These are phyloP conservation scores for Scomber scombrus DNA, from an alignment of 2,113 vertebrate genomes.

Conservation along the genomic window DNA sequence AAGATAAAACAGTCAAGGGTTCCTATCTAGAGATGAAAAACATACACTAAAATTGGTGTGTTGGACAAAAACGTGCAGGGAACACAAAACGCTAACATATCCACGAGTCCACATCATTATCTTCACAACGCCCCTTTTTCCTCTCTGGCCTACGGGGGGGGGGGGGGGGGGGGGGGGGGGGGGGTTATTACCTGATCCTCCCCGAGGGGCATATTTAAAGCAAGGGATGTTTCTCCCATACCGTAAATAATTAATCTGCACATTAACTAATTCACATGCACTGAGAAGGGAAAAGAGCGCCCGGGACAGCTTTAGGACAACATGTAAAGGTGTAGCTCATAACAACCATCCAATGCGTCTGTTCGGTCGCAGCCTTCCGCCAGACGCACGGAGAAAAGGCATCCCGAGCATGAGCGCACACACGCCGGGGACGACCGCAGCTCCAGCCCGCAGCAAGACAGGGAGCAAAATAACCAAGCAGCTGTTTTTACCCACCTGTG, in stretches of 20 bases:
- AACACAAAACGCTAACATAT: constrained; percentile 35
- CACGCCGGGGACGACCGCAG: constrained; percentile 27
- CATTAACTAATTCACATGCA: constrained; percentile 33
- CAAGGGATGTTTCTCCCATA: constrained; percentile 6
- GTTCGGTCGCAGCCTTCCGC: constrained; percentile 58
- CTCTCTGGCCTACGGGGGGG: constrained; percentile 72
- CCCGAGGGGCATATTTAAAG: constrained; percentile 37
- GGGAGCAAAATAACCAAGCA: constrained; percentile 21
- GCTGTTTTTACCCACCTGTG: constrained; percentile 80
- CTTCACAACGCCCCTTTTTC: constrained; percentile 70
- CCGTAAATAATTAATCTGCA: constrained; percentile 46
- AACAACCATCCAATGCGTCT: constrained; percentile 68
- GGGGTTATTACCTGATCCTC: constrained; percentile 47
- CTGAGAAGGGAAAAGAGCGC: constrained; percentile 2
- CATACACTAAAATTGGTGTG: background rate
- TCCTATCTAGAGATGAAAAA: background rate
- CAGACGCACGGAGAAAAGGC: constrained; percentile 47
- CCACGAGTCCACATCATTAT: constrained; percentile 51
- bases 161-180: constrained; percentile 50
- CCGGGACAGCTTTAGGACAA: constrained; percentile 43
- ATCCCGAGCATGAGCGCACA: constrained; percentile 44
- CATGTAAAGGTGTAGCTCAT: constrained; percentile 63
- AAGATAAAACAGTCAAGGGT: constrained; percentile 28
- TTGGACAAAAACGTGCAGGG: background rate
- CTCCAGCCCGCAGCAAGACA: constrained; percentile 26